Percentiles rank a stretch among this genome's conserved stretches.
Conservation (phyloP, 2,113 vertebrate species). For the Caretta caretta region DNA sequence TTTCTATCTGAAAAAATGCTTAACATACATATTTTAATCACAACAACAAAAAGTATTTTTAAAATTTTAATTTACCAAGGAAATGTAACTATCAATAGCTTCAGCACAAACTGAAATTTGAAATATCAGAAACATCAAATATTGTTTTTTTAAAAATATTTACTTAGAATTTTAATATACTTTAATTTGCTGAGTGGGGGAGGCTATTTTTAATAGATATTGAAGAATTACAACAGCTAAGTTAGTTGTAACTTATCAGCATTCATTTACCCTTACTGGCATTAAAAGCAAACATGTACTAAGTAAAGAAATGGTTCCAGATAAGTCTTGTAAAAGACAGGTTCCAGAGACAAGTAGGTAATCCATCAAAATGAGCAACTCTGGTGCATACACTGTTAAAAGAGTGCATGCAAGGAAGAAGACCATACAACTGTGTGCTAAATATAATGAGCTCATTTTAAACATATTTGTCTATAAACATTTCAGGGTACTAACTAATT, state of each 20-base stretch:
- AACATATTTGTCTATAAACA: neutral
- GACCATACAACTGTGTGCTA: neutral
- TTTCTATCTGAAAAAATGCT: neutral
- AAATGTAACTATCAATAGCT: neutral
- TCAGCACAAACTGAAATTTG: neutral
- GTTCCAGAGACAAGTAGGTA: slow-evolving; percentile 16
- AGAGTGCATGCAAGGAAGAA: neutral
- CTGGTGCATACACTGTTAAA: neutral
- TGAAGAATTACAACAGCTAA: neutral
- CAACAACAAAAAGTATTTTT: neutral
- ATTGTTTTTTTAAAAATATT: neutral
- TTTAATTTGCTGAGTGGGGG: no score
- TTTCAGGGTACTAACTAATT: neutral
- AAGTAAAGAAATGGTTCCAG: slow-evolving; percentile 1
- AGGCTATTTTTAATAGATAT: neutral
- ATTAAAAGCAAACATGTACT: neutral
- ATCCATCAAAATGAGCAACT: slow-evolving; percentile 26
- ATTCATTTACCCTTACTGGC: neutral
- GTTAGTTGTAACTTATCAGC: neutral
- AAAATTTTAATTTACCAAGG: neutral
- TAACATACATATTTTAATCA: neutral
- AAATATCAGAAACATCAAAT: neutral
- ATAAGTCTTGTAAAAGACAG: slow-evolving; percentile 26
- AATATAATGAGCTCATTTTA: neutral
- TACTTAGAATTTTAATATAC: neutral